These are phyloP conservation scores for Furcifer pardalis DNA, from an alignment of 2,797 vertebrate species.

Conservation along the genomic window DNA sequence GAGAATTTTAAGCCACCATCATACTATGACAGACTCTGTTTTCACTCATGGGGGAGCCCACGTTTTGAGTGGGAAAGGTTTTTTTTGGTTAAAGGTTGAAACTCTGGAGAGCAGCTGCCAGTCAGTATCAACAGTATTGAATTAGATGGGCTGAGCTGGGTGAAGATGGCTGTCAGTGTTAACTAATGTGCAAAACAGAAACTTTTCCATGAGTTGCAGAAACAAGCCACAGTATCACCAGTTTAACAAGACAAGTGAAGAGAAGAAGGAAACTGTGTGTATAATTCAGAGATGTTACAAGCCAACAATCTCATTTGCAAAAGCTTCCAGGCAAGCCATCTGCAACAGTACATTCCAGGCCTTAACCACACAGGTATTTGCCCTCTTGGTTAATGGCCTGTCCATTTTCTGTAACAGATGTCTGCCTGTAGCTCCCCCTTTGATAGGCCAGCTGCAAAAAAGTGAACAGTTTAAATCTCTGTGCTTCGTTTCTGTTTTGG, in stretches of 20 bases:
- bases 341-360: background rate
- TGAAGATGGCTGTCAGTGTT: no score
- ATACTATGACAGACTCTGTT: background rate
- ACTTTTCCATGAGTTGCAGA: background rate
- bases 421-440: constrained; percentile 26
- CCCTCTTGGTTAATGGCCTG: constrained; percentile 22
- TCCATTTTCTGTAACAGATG: constrained; percentile 33
- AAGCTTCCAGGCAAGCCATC: constrained; percentile 15
- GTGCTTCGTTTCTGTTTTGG: constrained; percentile 46
- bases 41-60: background rate
- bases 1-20: background rate
- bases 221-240: no score
- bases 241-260: background rate
- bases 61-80: no score
- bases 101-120: no score
- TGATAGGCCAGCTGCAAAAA: constrained; percentile 36
- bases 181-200: no score
- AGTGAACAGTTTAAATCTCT: constrained; percentile 35
- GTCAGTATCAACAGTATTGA: no score
- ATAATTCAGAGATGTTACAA: background rate
- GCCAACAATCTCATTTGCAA: constrained; percentile 3
- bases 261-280: background rate
- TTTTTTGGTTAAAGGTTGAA: no score
- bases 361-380: background rate
- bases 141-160: no score